Base-by-base conservation (phyloP, 2,888 invertebrate species). In the Xestobium rufovillosum region DNA sequence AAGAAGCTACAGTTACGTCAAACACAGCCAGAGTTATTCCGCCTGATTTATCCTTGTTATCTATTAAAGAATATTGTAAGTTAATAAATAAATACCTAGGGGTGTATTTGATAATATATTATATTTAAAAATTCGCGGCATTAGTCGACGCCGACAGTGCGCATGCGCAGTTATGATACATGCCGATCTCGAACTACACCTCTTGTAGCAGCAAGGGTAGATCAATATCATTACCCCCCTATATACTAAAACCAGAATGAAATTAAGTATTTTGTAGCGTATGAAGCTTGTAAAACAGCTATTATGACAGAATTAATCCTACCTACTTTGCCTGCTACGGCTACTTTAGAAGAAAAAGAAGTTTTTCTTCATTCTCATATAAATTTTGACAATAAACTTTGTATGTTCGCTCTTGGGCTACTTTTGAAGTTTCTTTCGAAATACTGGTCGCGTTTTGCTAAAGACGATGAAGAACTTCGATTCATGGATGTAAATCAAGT, bases 341-440 rank as follows among this genome's bases (percentile, higher is more conserved):
- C 72, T 45, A 65, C 69, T 16, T 65, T 67, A 0, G 72, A 71
- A 9, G 69, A 78, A 41, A 70, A 75, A 31, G 61, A 66, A 2
- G 53, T 73, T 10, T 80, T 74, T 53, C 66, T 83, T 1, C 69
- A 76, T 35, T 77, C 80, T 0, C 60, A 75, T 1, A 56, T 84
- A 1, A 76, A 82, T 60, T 76, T 81, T 54, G 69, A 70, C 26
- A 72, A 75, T 42, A 70, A 68, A 3, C 68, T 74, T 34, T 77
- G n/a, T n/a, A n/a, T n/a, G n/a, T n/a, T n/a, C n/a, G 79, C 86
- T 1, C 59, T 81, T 2, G 88, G 87, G 3, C 77, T 80, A 0
- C 62, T 88, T 26, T 61, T 88, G 12, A 73, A 78, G 51, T 83
- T 78, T 57, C 53, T 87, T 19, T 84, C 86, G 46, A 70, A 72